These are phyloP conservation scores for Pentamera pediparva DNA, from an alignment of 53 echinoderm and acorn worm species.

Conservation along the genomic window DNA sequence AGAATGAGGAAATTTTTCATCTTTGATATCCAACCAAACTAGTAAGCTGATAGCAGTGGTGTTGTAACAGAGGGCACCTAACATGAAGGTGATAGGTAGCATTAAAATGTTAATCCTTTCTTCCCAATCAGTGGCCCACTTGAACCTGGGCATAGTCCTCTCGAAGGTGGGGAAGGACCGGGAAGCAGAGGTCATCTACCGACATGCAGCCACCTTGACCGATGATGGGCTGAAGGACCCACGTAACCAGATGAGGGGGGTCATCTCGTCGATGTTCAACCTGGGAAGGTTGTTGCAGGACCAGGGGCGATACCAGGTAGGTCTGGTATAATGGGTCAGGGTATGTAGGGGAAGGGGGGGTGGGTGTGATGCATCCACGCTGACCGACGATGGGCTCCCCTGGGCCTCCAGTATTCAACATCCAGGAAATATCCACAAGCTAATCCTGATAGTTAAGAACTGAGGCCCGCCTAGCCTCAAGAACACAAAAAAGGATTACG, in stretches of 20 bases:
- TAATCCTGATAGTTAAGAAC: too few species aligned
- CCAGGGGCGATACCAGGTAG: constrained; percentile 82
- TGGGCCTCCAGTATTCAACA: too few species aligned
- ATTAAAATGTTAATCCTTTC: not conserved
- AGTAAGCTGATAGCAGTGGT: too few species aligned
- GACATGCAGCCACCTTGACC: constrained; percentile 60
- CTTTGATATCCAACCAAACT: not conserved
- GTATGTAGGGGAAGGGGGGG: too few species aligned
- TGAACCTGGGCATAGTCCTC: constrained; percentile 87
- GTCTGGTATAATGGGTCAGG: too few species aligned
- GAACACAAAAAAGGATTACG: too few species aligned
- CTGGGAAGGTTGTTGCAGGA: constrained; percentile 87
- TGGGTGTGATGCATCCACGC: not conserved
- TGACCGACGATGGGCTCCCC: not conserved
- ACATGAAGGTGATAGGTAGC: too few species aligned
- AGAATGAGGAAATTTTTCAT: too few species aligned
- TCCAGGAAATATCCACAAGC: too few species aligned
- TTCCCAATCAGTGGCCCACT: constrained; percentile 69
- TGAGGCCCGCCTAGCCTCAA: too few species aligned
- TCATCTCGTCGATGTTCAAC: constrained; percentile 89
- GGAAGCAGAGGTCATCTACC: constrained; percentile 77
- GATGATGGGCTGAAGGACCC: constrained; percentile 90
- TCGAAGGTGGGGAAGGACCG: constrained; percentile 50
- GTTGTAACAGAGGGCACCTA: too few species aligned
- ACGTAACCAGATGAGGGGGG: constrained; percentile 80